Evolutionary conservation across 2,888 invertebrate species (phyloP).

Genomic region (Phlogophora meticulosa): DNA sequence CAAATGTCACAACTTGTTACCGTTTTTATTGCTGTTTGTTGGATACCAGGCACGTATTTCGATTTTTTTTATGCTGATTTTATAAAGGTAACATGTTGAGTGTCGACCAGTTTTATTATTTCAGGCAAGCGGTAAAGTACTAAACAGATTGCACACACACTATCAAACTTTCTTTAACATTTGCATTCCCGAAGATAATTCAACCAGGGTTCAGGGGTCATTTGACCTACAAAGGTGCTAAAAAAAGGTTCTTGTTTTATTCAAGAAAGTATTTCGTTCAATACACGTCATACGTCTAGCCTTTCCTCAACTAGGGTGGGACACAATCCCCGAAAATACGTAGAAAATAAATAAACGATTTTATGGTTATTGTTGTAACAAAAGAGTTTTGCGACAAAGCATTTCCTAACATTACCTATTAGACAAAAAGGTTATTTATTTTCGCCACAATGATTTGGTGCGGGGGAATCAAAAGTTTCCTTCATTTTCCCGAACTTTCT

Average conservation of each 20-base stretch:
- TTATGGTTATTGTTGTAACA: slow-evolving; percentile 67
- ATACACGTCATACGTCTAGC: slow-evolving; percentile 15
- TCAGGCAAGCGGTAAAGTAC: slow-evolving; percentile 8
- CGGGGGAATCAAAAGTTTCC: slow-evolving; percentile 79
- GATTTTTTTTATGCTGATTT: slow-evolving; percentile 2
- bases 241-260: slow-evolving; percentile 32
- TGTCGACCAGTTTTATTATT: slow-evolving; percentile 26
- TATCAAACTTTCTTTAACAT: slow-evolving; percentile 2
- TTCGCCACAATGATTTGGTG: slow-evolving; percentile 73
- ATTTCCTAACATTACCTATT: slow-evolving; percentile 71
- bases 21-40: slow-evolving; percentile 49
- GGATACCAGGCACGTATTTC: slow-evolving; percentile 25
- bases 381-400: slow-evolving; percentile 68
- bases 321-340: slow-evolving; percentile 28
- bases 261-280: slow-evolving; percentile 23
- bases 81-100: slow-evolving; percentile 9
- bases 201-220: slow-evolving; percentile 16
- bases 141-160: slow-evolving; percentile 8
- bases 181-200: slow-evolving; percentile 11
- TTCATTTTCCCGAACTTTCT: slow-evolving; percentile 74
- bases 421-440: slow-evolving; percentile 77
- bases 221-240: slow-evolving; percentile 4
- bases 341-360: slow-evolving; percentile 59
- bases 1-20: slow-evolving; percentile 45
- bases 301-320: slow-evolving; percentile 27